These are phyloP conservation scores for Pteria penguin DNA, from an alignment of 2,888 invertebrate species.

Conservation along the genomic window DNA sequence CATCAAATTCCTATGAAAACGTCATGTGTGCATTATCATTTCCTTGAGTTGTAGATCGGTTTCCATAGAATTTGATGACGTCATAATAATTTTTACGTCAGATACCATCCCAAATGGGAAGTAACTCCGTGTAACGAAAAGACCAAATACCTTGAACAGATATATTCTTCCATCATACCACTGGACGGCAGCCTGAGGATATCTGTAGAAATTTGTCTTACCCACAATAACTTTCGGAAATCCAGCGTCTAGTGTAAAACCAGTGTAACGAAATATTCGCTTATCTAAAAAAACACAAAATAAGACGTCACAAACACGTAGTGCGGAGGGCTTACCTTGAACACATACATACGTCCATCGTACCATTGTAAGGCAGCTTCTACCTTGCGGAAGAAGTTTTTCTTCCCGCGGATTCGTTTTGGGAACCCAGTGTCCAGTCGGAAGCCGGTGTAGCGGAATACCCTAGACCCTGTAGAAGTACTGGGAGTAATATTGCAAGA, in stretches of 20 bases:
- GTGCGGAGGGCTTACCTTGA: no score
- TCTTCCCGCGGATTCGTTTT: constrained; percentile 46
- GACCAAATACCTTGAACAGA: constrained; percentile 67
- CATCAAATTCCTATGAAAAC: no score
- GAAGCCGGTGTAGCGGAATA: constrained; percentile 72
- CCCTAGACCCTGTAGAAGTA: constrained; percentile 60
- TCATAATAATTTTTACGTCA: no score
- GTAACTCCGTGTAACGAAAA: no score
- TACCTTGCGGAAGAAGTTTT: constrained; percentile 53
- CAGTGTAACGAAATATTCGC: constrained; percentile 71
- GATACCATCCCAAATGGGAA: no score
- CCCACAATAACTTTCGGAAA: constrained; percentile 58
- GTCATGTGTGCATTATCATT: no score
- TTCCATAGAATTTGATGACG: no score
- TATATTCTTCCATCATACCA: constrained; percentile 69
- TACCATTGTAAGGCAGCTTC: constrained; percentile 70
- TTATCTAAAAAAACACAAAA: constrained; percentile 52
- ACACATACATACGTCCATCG: constrained; percentile 69
- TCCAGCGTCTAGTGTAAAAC: constrained; percentile 61
- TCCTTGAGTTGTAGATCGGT: no score
- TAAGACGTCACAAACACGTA: no score
- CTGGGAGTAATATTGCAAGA: no score
- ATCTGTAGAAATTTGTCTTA: constrained; percentile 53
- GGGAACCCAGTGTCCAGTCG: constrained; percentile 64
- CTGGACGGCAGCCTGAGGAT: constrained; percentile 68